Evolutionary conservation across 2,113 vertebrate species (phyloP).

Genomic region (Sula dactylatra): DNA sequence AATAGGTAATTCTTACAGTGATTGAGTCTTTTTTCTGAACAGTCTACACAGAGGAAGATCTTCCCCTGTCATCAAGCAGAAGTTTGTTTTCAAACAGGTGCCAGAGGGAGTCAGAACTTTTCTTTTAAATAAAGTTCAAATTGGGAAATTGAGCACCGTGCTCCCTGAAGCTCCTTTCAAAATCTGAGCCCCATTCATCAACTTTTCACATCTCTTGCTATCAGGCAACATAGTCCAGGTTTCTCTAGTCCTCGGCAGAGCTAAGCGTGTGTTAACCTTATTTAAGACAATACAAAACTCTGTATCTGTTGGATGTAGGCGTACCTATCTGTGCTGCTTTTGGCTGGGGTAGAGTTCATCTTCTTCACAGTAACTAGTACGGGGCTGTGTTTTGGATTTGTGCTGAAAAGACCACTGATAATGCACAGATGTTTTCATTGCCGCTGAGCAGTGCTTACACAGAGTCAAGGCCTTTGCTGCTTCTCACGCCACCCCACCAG

Average conservation of each 20-base stretch:
- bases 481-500: too few species aligned
- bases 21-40: neutral
- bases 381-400: too few species aligned
- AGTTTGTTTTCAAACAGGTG: neutral
- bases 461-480: too few species aligned
- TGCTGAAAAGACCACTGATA: too few species aligned
- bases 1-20: neutral
- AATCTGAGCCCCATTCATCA: neutral
- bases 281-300: neutral
- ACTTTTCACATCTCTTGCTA: neutral
- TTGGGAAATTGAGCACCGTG: fast-evolving
- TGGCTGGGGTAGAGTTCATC: too few species aligned
- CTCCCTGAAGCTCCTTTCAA: neutral
- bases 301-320: fast-evolving
- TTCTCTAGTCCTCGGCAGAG: neutral
- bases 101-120: neutral
- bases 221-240: neutral
- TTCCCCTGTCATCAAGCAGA: neutral
- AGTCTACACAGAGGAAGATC: neutral
- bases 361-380: too few species aligned
- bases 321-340: neutral
- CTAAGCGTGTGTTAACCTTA: neutral
- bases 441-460: too few species aligned
- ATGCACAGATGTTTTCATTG: too few species aligned
- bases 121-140: neutral